Base-by-base conservation (phyloP, 2,797 vertebrate species). In the Sebastes trivittatus region DNA sequence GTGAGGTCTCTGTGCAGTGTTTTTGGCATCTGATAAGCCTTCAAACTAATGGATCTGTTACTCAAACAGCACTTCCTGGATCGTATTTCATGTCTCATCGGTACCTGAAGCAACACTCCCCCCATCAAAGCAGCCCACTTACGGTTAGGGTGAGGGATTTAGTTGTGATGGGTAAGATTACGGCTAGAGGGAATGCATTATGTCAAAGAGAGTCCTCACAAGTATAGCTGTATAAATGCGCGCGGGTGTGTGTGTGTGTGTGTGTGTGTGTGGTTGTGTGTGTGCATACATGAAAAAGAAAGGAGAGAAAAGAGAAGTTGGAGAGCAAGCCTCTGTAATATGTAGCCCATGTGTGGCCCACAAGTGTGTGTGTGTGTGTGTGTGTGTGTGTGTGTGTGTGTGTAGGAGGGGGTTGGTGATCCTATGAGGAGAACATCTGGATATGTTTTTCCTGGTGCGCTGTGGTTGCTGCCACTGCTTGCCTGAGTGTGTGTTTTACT, bases 341-440 rank as follows among this genome's bases (percentile, higher is more conserved):
- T 87, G 88, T 80, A 83, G 72, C 85, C 86, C 88, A 88, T 87
- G 88, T 91, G 87, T 91, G 89, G 81, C 84, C 79, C 68, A 72
- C 69, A 42, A 56, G 74, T 62, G 59, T 36, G 85, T 64, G 34
- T 78, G 72, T 64, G 85, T 64, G 34, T 78, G 72, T 64, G 23
- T 23, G 66, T 36, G 68, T 62, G 64, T 29, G 42, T 64, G 34
- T 78, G 72, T 64, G 66, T 38, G 68, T 62, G 64, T 34, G 46
- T 64, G 76, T 69, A 76, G 75, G 85, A 72, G 86, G 89, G 93
- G 92, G 90, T 86, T 92, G 87, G 89, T 87, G 80, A 93, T 86
- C 78, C 81, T 84, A 81, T 80, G 88, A 91, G 87, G 84, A 91
- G 89, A 92, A 95, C 94, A 95, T 95, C 94, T 95, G 94, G 94